Conservation (phyloP, 2,888 invertebrate species). For the Acanthopleura granulata region DNA sequence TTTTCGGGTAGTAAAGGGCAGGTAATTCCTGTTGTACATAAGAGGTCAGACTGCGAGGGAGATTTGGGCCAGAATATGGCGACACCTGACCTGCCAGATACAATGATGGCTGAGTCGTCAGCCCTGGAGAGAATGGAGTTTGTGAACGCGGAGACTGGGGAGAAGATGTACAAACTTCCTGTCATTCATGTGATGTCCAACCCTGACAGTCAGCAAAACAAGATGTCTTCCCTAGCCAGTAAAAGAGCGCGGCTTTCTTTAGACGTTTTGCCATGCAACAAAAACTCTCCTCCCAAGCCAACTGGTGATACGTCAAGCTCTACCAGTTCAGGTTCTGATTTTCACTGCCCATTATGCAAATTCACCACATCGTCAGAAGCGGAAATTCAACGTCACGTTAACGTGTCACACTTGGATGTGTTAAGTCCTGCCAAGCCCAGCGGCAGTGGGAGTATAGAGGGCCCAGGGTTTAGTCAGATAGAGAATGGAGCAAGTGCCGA, state of each 20-base stretch:
- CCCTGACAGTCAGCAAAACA: not conserved
- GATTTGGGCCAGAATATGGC: not conserved
- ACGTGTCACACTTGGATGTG: conserved; percentile 86
- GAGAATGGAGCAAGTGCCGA: conserved; percentile 16
- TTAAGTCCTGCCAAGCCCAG: conserved; percentile 79
- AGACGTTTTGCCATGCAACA: conserved; percentile 1
- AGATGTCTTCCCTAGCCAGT: conserved; percentile 1
- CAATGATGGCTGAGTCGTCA: not conserved
- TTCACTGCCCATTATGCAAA: conserved; percentile 83
- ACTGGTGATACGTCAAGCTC: conserved; percentile 10
- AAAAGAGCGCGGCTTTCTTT: conserved; percentile 2
- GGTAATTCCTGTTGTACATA: not conserved
- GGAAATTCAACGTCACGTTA: conserved; percentile 84
- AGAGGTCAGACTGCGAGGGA: not conserved
- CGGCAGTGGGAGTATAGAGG: not conserved
- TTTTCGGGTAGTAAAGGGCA: not conserved
- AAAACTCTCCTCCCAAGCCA: not conserved
- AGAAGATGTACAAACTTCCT: conserved; percentile 15
- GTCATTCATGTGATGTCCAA: not conserved
- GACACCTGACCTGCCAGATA: not conserved
- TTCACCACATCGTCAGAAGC: conserved; percentile 80
- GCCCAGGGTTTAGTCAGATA: not conserved
- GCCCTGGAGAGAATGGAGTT: not conserved
- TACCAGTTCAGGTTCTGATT: conserved; percentile 12
- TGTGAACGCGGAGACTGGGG: not conserved